Evolutionary conservation across 2,113 vertebrate genomes (phyloP), one percentile per base, ranked within the genome.

Genomic region (Psammodynastes pulverulentus): DNA sequence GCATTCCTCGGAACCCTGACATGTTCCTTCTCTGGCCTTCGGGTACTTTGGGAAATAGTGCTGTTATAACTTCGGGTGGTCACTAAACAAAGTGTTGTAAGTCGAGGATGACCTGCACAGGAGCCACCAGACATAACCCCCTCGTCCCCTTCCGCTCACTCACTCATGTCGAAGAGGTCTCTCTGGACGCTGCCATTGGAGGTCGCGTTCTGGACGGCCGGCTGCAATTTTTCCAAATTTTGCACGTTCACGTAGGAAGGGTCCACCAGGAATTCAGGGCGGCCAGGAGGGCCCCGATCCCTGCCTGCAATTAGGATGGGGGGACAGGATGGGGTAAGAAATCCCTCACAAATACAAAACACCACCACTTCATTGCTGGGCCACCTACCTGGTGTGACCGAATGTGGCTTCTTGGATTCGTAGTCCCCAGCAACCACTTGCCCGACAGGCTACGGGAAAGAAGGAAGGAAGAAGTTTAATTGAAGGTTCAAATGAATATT

Each of bases 121-220:
- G 3, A 3, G 5, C 43, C 21, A 10, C 3, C 0, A 3, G 62
- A 15, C 5, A n/a, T n/a, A n/a, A n/a, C 1, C n/a, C 0, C 1
- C 87, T 5, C 0, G 0, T 0, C 0, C 52, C 3, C 0, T 21
- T 0, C 0, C 6, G 3, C 3, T 4, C n/a, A 97, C 98, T 98
- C 96, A 99, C 99, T 99, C 99, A 99, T 99, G 95, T 99, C 99
- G 0, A 99, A 99, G 52, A 98, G 98, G 90, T 99, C 99, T 79
- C 98, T 98, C 96, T 99, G 98, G 9, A 97, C 34, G 0, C 98
- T 98, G 92, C 99, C 99, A 1, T 99, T 99, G 91, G 98, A n/a
- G 0, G 97, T 96, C 0, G 93, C 3, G 0, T 86, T 93, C 2
- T 43, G 72, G 0, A 89, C 89, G 0, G 94, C 97, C 39, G 96